Evolutionary conservation across 2,888 invertebrate genomes (phyloP), one percentile per base, ranked within the genome.

Genomic region (Euplexia lucipara): DNA sequence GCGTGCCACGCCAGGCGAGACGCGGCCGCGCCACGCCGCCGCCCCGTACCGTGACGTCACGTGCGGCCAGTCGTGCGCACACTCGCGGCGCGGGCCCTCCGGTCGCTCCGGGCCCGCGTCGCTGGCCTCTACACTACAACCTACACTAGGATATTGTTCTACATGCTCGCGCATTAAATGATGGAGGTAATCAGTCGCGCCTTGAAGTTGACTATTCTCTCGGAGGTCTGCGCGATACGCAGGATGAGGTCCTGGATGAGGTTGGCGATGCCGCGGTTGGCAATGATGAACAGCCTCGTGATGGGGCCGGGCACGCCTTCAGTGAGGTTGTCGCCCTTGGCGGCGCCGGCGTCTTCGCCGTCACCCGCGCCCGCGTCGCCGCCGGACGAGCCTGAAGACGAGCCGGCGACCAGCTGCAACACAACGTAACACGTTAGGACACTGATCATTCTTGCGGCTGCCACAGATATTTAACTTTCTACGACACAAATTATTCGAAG

Each of bases 121-220:
- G 69, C 72, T 44, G 59, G 71, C 62, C 47, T 72, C 81, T 83
- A 86, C 78, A 79, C 84, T 88, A 88, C 77, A 79, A 75, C 68
- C 83, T 87, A 87, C 69, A 81, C 87, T 90, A 89, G 57, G 62
- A 73, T 73, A 86, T 88, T 92, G 90, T 86, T 90, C 92, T 91
- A 92, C 81, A 85, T 81, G 84, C 87, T 56, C 54, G 80, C 89
- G 83, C 89, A 76, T 96, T 98, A 98, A 95, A 98, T 98, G 94
- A 98, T 97, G 84, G 98, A 97, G 87, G 98, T 98, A 93, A 98
- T 97, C 88, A 98, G 96, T 96, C 98, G 97, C 91, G 98, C 98
- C 96, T 98, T 98, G 97, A 98, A 98, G 97, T 98, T 98, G 89
- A 98, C 98, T 96, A 98, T 97, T 94, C 98, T 97, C 95, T 98